Conservation (phyloP, 1,140 invertebrate genomes). For the Ips typographus region DNA sequence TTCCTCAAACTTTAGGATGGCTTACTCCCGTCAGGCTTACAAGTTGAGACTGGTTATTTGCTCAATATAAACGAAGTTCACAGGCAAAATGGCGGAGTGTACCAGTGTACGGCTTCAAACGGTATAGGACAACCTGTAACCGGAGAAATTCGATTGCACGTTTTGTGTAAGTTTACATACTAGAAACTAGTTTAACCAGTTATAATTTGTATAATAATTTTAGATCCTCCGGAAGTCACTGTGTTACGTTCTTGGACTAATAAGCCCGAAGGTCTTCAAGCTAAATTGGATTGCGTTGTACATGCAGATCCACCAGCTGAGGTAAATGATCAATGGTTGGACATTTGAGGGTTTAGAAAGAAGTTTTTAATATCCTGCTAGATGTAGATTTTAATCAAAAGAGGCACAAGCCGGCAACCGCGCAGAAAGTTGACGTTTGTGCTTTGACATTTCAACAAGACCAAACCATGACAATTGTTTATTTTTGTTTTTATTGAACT, state of each 20-base stretch:
- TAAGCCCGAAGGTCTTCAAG: slow-evolving; percentile 70
- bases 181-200: background rate
- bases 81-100: slow-evolving; percentile 63
- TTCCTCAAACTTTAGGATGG: slow-evolving; percentile 43
- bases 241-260: slow-evolving; percentile 73
- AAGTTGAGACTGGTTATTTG: slow-evolving; percentile 48
- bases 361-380: no score
- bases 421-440: no score
- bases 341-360: no score
- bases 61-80: slow-evolving; percentile 60
- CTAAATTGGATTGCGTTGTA: slow-evolving; percentile 72
- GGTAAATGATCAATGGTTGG: slow-evolving; percentile 51
- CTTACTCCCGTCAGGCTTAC: slow-evolving; percentile 48
- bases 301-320: slow-evolving; percentile 71
- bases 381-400: no score
- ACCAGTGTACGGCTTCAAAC: slow-evolving; percentile 66
- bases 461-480: no score
- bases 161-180: slow-evolving; percentile 56
- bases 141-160: slow-evolving; percentile 60
- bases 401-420: no score
- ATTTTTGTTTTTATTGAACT: background rate
- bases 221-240: slow-evolving; percentile 68
- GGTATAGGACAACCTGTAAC: slow-evolving; percentile 64
- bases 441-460: no score
- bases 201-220: slow-evolving; percentile 28